phyloP scores from a whole-genome alignment of 1,140 invertebrate species.

The Varroa destructor region DNA sequence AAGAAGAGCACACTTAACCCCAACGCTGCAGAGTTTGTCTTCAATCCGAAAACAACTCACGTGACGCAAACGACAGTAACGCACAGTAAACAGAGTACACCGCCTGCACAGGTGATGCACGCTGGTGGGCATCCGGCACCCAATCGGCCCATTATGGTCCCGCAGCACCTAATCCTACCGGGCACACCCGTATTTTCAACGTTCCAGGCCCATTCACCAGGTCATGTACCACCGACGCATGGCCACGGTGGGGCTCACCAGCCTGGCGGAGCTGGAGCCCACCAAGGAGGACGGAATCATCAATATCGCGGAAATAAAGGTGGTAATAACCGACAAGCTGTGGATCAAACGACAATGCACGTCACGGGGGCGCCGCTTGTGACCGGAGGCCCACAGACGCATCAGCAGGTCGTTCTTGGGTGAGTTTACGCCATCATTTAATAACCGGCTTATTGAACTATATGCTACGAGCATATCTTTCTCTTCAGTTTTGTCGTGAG shows the following conservation, averaged over 20 bases:
- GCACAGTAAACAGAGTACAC: background rate
- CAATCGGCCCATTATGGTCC: background rate
- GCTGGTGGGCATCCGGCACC: background rate
- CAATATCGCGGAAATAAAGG: background rate
- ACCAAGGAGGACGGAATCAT: too few relatives aligned
- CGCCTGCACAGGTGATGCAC: background rate
- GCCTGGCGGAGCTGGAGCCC: too few relatives aligned
- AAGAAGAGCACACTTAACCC: conserved; percentile 24
- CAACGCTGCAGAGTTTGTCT: conserved; percentile 17
- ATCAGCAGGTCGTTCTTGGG: conserved; percentile 3
- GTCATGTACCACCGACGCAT: background rate
- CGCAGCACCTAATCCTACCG: background rate
- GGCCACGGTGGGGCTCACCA: conserved; percentile 1
- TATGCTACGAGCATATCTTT: background rate
- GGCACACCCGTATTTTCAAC: background rate
- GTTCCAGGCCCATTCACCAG: background rate
- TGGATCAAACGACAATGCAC: conserved; percentile 10
- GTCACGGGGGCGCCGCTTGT: conserved; percentile 16
- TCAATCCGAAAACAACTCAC: background rate
- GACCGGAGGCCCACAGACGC: background rate
- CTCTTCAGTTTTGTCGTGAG: background rate
- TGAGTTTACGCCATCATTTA: too few relatives aligned
- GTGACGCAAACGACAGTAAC: conserved; percentile 3
- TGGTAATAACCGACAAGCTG: conserved; percentile 9
- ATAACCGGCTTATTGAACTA: background rate